Percentiles rank a stretch among this genome's conserved stretches.
phyloP scores from a whole-genome alignment of 2,888 invertebrate genomes.

The Allygus modestus region DNA sequence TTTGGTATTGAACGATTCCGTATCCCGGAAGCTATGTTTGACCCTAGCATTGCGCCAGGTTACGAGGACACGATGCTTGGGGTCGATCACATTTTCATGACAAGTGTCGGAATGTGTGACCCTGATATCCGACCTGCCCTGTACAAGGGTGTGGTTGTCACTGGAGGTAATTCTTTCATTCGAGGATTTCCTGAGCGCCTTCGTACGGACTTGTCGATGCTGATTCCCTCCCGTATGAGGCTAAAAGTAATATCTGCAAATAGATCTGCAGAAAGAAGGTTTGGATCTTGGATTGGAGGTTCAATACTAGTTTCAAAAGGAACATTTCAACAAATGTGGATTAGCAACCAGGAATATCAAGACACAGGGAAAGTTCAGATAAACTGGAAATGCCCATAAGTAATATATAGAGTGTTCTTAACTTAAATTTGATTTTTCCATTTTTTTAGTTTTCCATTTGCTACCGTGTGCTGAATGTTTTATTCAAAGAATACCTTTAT shows the following conservation, averaged over 20 bases:
- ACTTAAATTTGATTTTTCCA: no score
- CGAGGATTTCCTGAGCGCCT: conserved; percentile 97
- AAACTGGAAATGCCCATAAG: conserved; percentile 92
- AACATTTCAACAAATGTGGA: conserved; percentile 99
- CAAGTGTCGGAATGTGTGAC: conserved; percentile 98
- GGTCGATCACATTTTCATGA: conserved; percentile 90
- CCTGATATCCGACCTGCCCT: conserved; percentile 97
- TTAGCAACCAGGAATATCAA: conserved; percentile 99
- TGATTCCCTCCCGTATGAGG: conserved; percentile 95
- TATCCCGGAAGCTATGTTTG: conserved; percentile 96
- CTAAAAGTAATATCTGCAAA: conserved; percentile 96
- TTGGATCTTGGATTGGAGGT: conserved; percentile 99
- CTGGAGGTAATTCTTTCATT: conserved; percentile 95
- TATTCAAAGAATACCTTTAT: no score
- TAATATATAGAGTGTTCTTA: no score
- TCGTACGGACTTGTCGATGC: conserved; percentile 89
- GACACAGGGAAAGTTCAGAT: conserved; percentile 98
- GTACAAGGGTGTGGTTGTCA: conserved; percentile 96
- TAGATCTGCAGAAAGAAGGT: conserved; percentile 92
- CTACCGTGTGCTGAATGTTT: no score
- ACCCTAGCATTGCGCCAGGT: conserved; percentile 81
- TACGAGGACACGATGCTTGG: conserved; percentile 88
- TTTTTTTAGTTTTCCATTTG: no score
- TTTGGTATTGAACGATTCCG: conserved; percentile 96
- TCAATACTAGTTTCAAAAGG: conserved; percentile 99